Conservation (phyloP, 2,888 invertebrate species). For the Achlya flavicornis region DNA sequence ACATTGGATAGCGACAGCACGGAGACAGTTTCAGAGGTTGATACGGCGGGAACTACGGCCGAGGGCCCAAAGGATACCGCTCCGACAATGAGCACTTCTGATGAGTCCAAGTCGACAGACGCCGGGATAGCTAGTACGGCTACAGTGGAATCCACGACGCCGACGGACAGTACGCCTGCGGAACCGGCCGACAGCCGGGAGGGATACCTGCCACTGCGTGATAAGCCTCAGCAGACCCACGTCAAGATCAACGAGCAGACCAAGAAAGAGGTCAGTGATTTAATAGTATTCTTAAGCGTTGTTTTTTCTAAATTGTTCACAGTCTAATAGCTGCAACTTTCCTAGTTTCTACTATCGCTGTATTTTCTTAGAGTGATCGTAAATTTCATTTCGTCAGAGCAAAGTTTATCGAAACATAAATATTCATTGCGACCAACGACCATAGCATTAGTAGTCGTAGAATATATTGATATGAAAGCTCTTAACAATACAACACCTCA, state of each 20-base stretch:
- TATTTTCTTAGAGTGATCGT: constrained; percentile 57
- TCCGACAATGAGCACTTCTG: constrained; percentile 63
- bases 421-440: constrained; percentile 36
- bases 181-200: constrained; percentile 78
- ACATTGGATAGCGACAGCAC: constrained; percentile 79
- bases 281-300: constrained; percentile 54
- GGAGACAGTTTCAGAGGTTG: constrained; percentile 73
- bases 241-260: constrained; percentile 82
- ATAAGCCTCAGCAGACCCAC: constrained; percentile 77
- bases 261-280: constrained; percentile 83
- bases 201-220: constrained; percentile 77
- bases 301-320: constrained; percentile 69
- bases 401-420: constrained; percentile 50
- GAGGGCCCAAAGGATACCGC: constrained; percentile 61
- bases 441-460: constrained; percentile 29
- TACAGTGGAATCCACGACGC: constrained; percentile 64
- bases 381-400: constrained; percentile 51
- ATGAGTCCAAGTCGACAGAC: constrained; percentile 67
- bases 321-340: constrained; percentile 72
- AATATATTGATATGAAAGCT: constrained; percentile 44
- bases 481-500: constrained; percentile 41
- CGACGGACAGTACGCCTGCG: constrained; percentile 61
- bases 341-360: constrained; percentile 51
- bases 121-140: constrained; percentile 65
- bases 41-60: constrained; percentile 64